These are phyloP conservation scores for Cheirogaleus medius DNA, from an alignment of 2,113 vertebrate genomes.

Conservation along the genomic window DNA sequence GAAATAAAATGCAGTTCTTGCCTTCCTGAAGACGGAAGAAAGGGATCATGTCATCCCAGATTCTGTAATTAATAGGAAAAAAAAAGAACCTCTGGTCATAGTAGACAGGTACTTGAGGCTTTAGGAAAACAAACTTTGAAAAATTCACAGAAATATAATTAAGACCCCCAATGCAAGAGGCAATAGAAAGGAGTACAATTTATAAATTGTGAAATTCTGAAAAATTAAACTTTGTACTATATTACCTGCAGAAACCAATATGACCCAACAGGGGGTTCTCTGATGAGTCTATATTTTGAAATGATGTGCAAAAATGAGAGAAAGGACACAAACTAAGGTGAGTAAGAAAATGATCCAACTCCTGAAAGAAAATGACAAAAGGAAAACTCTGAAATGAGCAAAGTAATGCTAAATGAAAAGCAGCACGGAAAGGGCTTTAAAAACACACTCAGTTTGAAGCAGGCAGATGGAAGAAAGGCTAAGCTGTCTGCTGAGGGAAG, in stretches of 20 bases:
- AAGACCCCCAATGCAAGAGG: neutral
- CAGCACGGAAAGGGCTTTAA: slow-evolving; percentile 29
- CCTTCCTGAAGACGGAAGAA: slow-evolving; percentile 34
- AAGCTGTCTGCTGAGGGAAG: neutral
- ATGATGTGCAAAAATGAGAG: neutral
- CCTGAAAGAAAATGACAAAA: neutral
- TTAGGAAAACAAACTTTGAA: slow-evolving; percentile 35
- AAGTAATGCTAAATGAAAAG: neutral
- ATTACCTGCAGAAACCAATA: neutral
- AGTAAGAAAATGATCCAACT: neutral
- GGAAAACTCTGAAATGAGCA: neutral
- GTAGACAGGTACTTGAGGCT: neutral
- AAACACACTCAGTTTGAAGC: neutral
- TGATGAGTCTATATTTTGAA: slow-evolving; percentile 36
- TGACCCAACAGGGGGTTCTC: neutral
- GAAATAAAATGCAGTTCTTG: slow-evolving; percentile 9
- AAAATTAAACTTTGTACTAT: neutral
- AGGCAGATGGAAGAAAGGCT: neutral
- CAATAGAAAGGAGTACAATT: neutral
- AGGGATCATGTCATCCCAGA: neutral
- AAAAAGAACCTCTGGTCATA: neutral
- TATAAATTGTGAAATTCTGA: neutral
- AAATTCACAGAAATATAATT: slow-evolving; percentile 17
- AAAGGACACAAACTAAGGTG: neutral
- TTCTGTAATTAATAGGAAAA: neutral